Conservation (phyloP, 2,888 invertebrate genomes). For the Clanis bilineata region DNA sequence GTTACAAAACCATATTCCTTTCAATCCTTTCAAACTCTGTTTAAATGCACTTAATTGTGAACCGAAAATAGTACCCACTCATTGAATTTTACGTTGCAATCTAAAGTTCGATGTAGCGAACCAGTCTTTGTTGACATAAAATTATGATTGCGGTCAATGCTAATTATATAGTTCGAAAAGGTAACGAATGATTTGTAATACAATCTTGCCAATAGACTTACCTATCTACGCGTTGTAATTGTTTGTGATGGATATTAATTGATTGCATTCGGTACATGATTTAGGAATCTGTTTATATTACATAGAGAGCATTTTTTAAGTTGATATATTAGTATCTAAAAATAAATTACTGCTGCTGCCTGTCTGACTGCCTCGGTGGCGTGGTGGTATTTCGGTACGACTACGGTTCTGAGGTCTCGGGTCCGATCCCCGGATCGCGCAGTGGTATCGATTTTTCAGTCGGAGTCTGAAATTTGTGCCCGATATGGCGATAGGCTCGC, state of each 20-base stretch:
- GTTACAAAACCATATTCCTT: background rate
- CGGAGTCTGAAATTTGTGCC: too few relatives aligned
- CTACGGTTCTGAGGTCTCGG: too few relatives aligned
- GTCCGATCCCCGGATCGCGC: too few relatives aligned
- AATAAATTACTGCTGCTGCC: too few relatives aligned
- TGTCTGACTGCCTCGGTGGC: too few relatives aligned
- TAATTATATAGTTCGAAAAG: conserved; percentile 10
- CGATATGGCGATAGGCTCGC: too few relatives aligned
- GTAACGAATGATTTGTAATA: conserved; percentile 17
- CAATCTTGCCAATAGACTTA: conserved; percentile 14
- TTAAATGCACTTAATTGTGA: conserved; percentile 5
- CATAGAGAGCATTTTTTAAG: too few relatives aligned
- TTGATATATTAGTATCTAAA: too few relatives aligned
- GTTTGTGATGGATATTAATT: background rate
- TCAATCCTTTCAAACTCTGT: background rate
- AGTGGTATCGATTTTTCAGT: too few relatives aligned
- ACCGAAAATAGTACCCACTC: conserved; percentile 4
- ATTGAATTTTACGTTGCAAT: background rate
- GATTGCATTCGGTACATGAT: too few relatives aligned
- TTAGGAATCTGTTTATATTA: too few relatives aligned
- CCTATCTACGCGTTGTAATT: background rate
- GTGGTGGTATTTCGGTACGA: too few relatives aligned
- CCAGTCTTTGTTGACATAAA: conserved; percentile 12
- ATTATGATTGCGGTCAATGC: background rate
- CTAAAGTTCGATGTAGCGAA: background rate